Evolutionary conservation across 2,113 vertebrate genomes (phyloP), one percentile per base, ranked within the genome.

Genomic region (Ia io): DNA sequence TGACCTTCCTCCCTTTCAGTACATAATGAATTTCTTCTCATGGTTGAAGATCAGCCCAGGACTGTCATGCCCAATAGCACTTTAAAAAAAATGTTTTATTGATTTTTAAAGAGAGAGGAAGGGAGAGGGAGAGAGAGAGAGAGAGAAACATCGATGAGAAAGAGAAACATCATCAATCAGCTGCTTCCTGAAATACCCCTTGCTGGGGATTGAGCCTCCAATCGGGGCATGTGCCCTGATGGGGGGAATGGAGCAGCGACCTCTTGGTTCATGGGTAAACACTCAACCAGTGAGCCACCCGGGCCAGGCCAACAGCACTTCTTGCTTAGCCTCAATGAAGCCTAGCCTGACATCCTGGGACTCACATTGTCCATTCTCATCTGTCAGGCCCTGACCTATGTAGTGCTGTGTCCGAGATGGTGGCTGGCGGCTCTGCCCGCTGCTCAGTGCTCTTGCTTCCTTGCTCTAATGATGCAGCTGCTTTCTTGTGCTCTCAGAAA

Each of bases 361-460:
- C 32, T 84, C 40, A 0, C 3, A 30, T 22, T 25, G 42, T 20
- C 35, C 25, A 6, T 9, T 12, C 17, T 30, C 0, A 25, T 49
- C 51, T 9, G 2, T 61, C n/a, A 23, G 25, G 11, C 53, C 37
- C 22, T 40, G 40, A 28, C n/a, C n/a, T 22, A 0, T 7, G 18
- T 32, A 18, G 32, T 5, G 35, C 32, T 28, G 47, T 35, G 11
- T 77, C 67, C 9, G 13, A 83, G 40, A 40, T 17, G 4, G 18
- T 17, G 44, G 2, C 22, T 78, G 18, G 3, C 0, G 4, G 53
- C 16, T 12, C 28, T 67, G 20, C 49, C 4, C 40, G 17, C 4
- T 6, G 3, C 22, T 82, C 28, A 32, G 23, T 73, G 9, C 63
- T 8, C 87, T 16, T 3, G 5, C 4, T 8, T 80, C 78, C 14